Base-by-base conservation (phyloP, 2,797 vertebrate species). In the Carapus acus region DNA sequence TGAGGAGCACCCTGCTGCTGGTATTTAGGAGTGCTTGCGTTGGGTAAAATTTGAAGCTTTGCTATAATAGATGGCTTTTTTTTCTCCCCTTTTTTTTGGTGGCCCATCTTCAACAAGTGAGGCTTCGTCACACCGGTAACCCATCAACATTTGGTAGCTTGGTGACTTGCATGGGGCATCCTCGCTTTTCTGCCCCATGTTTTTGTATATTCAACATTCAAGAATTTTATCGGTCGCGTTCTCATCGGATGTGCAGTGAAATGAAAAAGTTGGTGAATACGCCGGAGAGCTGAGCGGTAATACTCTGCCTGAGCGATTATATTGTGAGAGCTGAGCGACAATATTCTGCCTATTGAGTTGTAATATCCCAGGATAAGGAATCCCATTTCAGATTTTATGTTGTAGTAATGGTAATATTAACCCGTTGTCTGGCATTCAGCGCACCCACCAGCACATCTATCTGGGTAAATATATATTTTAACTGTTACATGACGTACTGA, bases 281-380 rank as follows among this genome's bases (percentile, higher is more conserved):
- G n/a, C n/a, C n/a, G n/a, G n/a, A n/a, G n/a, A n/a, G n/a, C n/a
- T n/a, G n/a, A n/a, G n/a, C n/a, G n/a, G n/a, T n/a, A n/a, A n/a
- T n/a, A n/a, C n/a, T n/a, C n/a, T n/a, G n/a, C n/a, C n/a, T n/a
- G n/a, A n/a, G n/a, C n/a, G n/a, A n/a, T n/a, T n/a, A n/a, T n/a
- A n/a, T n/a, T n/a, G n/a, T n/a, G n/a, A n/a, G n/a, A n/a, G n/a
- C n/a, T n/a, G n/a, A n/a, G n/a, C 42, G 16, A 21, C n/a, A 44
- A 37, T 39, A 38, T 46, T 54, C 33, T 54, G 62, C 33, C 41
- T 42, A 43, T 34, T 2, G 14, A 52, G 55, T 15, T 55, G 56
- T 72, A 80, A 76, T 77, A 77, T 74, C 67, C 77, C 74, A 76
- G 74, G 71, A 77, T 73, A 45, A 74, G 73, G 6, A 1, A n/a